These are phyloP conservation scores for Epirrhoe tristata DNA, from an alignment of 2,888 invertebrate genomes.

Conservation along the genomic window DNA sequence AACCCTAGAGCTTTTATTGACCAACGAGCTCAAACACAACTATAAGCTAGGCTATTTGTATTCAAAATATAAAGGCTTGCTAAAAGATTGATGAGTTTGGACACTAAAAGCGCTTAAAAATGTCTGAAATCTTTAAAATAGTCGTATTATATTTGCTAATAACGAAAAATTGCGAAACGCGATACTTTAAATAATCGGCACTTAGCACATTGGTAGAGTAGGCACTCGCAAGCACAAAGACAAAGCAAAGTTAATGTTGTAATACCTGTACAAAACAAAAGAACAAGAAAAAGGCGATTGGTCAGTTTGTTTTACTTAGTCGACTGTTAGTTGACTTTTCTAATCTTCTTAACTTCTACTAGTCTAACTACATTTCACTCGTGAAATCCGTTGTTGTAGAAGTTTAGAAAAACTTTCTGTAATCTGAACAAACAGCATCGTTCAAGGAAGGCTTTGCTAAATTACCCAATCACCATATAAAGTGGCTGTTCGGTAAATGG, in stretches of 20 bases:
- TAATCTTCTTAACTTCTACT: constrained; percentile 27
- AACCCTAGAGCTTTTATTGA: constrained; percentile 60
- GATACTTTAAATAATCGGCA: too few relatives aligned
- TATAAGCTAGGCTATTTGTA: constrained; percentile 61
- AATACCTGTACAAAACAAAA: background rate
- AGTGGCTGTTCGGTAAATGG: constrained; percentile 67
- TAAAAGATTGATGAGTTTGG: constrained; percentile 1
- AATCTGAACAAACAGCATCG: constrained; percentile 60
- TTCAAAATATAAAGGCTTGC: too few relatives aligned
- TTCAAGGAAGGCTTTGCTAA: constrained; percentile 62
- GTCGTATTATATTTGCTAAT: too few relatives aligned
- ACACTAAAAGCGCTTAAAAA: background rate
- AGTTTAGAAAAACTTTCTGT: constrained; percentile 44
- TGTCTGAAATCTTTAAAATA: too few relatives aligned
- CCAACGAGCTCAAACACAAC: constrained; percentile 71
- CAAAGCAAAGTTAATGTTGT: background rate
- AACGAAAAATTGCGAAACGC: too few relatives aligned
- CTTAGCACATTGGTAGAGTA: background rate
- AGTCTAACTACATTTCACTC: constrained; percentile 27
- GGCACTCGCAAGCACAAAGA: background rate
- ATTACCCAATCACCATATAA: constrained; percentile 78
- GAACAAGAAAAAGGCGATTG: background rate
- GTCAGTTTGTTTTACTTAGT: constrained; percentile 15
- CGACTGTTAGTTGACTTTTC: constrained; percentile 23
- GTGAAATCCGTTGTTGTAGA: constrained; percentile 29